Percentiles rank a stretch among this genome's conserved stretches.
phyloP scores from a whole-genome alignment of 2,113 vertebrate species.

The Pseudolaguvia tuberculata region DNA sequence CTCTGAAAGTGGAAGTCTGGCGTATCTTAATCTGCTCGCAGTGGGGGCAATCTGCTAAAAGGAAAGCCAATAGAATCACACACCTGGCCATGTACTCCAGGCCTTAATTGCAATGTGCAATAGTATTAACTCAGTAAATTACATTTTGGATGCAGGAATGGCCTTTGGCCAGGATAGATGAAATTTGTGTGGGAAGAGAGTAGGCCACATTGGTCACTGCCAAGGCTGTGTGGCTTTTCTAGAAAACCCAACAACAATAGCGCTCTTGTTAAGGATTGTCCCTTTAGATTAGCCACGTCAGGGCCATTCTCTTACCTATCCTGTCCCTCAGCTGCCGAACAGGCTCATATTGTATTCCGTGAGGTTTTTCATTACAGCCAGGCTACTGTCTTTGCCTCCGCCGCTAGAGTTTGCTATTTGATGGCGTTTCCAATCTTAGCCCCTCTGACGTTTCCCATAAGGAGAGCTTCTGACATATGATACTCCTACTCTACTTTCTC shows the following conservation, averaged over 20 bases:
- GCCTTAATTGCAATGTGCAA: slow-evolving; percentile 8
- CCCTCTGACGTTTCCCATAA: neutral
- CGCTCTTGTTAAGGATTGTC: slow-evolving; percentile 33
- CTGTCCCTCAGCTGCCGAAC: slow-evolving; percentile 20
- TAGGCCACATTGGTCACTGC: slow-evolving; percentile 19
- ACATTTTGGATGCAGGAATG: slow-evolving; percentile 15
- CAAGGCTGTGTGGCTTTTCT: slow-evolving; percentile 30
- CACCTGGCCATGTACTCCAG: neutral
- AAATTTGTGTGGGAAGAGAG: slow-evolving; percentile 27
- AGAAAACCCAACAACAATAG: slow-evolving; percentile 25
- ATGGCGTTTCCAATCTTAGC: slow-evolving; percentile 20
- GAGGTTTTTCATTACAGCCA: slow-evolving; percentile 35
- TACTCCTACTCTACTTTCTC: slow-evolving; percentile 16
- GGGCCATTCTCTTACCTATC: slow-evolving; percentile 37
- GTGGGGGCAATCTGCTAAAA: slow-evolving; percentile 7
- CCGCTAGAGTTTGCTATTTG: slow-evolving; percentile 27
- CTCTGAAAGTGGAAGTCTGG: neutral
- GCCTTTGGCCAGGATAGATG: slow-evolving; percentile 11
- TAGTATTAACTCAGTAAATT: slow-evolving; percentile 21
- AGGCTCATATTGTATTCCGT: slow-evolving; percentile 28
- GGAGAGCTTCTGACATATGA: slow-evolving; percentile 11
- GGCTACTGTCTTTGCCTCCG: slow-evolving; percentile 27
- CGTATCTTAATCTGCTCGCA: neutral
- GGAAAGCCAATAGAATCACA: slow-evolving; percentile 5
- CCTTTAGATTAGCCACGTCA: slow-evolving; percentile 31